Evolutionary conservation across 2,797 vertebrate genomes (phyloP).

Genomic region (Ctenopoma multispine): DNA sequence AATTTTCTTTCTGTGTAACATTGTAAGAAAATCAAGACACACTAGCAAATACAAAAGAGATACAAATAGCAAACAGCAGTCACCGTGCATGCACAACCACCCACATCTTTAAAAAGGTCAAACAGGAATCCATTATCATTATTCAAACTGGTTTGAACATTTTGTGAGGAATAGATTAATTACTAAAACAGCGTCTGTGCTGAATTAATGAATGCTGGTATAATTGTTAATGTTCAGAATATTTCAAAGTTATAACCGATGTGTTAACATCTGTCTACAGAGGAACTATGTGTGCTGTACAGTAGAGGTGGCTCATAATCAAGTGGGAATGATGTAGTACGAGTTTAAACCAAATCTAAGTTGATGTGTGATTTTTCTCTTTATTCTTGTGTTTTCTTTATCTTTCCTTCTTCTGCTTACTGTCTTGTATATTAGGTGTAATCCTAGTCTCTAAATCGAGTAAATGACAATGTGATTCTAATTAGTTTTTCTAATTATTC

Average conservation of each 20-base stretch:
- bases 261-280: not conserved
- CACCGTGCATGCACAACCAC: not conserved
- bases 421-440: not conserved
- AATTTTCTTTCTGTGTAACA: conserved; percentile 7
- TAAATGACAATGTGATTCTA: conserved; percentile 32
- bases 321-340: not conserved
- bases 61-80: not conserved
- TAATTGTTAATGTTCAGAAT: not conserved
- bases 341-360: not conserved
- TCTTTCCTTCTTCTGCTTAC: not conserved
- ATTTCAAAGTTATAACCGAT: not conserved
- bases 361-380: no score
- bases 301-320: not conserved
- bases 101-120: conserved; percentile 20
- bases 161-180: not conserved
- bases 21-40: conserved; percentile 7
- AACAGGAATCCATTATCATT: not conserved
- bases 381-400: not conserved
- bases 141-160: not conserved
- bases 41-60: conserved; percentile 4
- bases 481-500: no score
- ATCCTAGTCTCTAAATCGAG: not conserved
- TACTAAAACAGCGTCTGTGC: not conserved
- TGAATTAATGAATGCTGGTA: not conserved
- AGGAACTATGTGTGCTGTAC: not conserved